A percentile compares a stretch with the other conserved stretches of the same genome.
phyloP scores from a whole-genome alignment of 2,888 invertebrate genomes.

The Auanema freiburgensis region DNA sequence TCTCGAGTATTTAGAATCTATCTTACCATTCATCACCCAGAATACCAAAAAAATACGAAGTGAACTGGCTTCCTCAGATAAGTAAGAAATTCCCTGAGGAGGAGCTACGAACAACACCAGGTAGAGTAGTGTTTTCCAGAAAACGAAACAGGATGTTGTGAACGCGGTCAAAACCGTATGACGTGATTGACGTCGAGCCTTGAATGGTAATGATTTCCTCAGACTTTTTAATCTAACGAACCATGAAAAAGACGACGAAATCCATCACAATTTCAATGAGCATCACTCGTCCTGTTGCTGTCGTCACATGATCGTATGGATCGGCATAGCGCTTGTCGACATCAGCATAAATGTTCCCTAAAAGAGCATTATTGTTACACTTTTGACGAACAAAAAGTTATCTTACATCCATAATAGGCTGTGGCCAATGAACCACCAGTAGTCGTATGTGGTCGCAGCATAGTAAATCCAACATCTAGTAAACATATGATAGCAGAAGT shows the following conservation, averaged over 20 bases:
- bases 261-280: conserved; percentile 55
- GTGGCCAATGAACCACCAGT: conserved; percentile 24
- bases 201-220: too few species aligned
- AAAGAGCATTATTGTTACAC: conserved; percentile 19
- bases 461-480: conserved; percentile 39
- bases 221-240: too few species aligned
- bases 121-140: conserved; percentile 61
- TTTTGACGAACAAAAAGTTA: background rate
- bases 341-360: conserved; percentile 58
- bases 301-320: conserved; percentile 52
- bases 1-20: background rate
- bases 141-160: conserved; percentile 52
- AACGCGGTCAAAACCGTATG: conserved; percentile 55
- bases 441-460: conserved; percentile 38
- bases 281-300: conserved; percentile 59
- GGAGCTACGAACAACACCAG: conserved; percentile 50
- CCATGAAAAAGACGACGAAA: conserved; percentile 49
- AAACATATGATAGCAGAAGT: conserved; percentile 46
- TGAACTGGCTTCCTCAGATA: conserved; percentile 27
- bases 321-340: conserved; percentile 57
- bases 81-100: conserved; percentile 39
- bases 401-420: conserved; percentile 39
- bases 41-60: conserved; percentile 33
- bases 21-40: conserved; percentile 36
- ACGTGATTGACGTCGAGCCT: conserved; percentile 47